These are phyloP conservation scores for Cyanoderma ruficeps DNA, from an alignment of 2,113 vertebrate species.

Conservation along the genomic window DNA sequence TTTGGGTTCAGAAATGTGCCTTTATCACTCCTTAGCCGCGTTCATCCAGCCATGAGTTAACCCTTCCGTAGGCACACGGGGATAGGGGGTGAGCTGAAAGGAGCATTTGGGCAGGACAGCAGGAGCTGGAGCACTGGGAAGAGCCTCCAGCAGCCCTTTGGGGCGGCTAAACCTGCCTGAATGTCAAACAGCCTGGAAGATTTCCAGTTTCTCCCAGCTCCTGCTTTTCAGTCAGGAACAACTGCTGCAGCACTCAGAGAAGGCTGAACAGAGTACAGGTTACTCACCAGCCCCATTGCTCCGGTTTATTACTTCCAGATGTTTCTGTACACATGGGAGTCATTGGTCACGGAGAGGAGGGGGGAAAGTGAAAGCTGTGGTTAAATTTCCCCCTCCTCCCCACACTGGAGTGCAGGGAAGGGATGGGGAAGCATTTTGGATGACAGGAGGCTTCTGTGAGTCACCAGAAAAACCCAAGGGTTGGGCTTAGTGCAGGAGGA, in stretches of 20 bases:
- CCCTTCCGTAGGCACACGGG: fast-evolving
- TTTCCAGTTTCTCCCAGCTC: neutral
- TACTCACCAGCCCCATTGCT: neutral
- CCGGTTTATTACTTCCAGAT: neutral
- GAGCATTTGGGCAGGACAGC: neutral
- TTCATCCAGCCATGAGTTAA: neutral
- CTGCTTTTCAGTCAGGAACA: neutral
- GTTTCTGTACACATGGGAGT: neutral
- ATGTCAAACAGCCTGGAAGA: neutral
- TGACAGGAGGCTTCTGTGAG: neutral
- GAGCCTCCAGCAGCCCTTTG: neutral
- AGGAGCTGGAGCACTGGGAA: neutral
- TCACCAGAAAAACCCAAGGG: neutral
- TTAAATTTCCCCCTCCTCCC: neutral
- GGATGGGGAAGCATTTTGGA: neutral
- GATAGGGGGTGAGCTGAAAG: neutral
- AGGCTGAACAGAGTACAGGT: neutral
- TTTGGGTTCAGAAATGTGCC: neutral
- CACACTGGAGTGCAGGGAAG: neutral
- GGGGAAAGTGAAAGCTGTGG: neutral
- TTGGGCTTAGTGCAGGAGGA: neutral
- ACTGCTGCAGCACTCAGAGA: fast-evolving
- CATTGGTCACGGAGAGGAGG: fast-evolving
- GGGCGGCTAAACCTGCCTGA: neutral
- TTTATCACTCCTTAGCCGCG: fast-evolving